Conservation (phyloP, 2,797 vertebrate genomes). For the Odontamblyopus lacepedii region DNA sequence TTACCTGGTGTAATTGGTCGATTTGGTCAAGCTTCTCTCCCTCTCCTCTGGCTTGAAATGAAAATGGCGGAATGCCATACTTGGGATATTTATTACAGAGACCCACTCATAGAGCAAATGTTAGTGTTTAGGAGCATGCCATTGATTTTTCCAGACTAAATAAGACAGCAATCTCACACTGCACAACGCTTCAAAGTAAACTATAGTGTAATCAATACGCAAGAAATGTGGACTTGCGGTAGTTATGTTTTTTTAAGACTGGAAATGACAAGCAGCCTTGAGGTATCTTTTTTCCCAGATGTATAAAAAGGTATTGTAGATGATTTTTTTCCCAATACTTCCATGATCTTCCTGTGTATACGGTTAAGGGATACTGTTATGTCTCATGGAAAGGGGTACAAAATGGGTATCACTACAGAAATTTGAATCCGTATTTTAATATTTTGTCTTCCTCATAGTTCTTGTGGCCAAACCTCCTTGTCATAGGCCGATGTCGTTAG, state of each 20-base stretch:
- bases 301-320: not conserved
- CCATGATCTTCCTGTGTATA: not conserved
- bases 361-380: not conserved
- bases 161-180: not conserved
- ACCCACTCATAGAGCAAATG: not conserved
- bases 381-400: not conserved
- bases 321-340: not conserved
- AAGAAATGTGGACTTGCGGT: constrained; percentile 9
- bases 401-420: too few relatives aligned
- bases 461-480: too few relatives aligned
- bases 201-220: not conserved
- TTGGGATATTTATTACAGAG: constrained; percentile 5
- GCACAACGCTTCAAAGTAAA: not conserved
- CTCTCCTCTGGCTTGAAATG: not conserved
- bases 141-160: constrained; percentile 2
- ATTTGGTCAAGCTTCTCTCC: not conserved
- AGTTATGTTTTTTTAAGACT: constrained; percentile 10
- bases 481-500: too few relatives aligned
- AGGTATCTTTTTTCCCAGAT: not conserved
- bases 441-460: too few relatives aligned
- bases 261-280: not conserved
- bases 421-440: too few relatives aligned
- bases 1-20: constrained; percentile 8
- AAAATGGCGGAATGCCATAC: not conserved
- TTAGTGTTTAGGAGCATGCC: not conserved